A percentile compares a stretch with the other conserved stretches of the same genome.
Conservation (phyloP, 1,140 invertebrate species). For the Mactra quadrangularis region DNA sequence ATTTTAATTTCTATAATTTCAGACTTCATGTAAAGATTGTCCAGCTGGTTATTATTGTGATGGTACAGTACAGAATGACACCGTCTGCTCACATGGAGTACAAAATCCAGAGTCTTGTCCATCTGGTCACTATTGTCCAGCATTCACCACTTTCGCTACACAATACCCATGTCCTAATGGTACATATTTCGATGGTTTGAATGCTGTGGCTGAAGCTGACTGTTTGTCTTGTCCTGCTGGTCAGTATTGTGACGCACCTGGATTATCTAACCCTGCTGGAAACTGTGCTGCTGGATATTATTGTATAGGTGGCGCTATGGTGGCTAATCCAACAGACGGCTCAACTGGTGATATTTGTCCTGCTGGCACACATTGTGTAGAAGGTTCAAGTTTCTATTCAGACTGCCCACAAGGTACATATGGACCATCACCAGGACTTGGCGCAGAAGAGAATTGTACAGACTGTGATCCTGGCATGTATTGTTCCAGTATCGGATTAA, state of each 20-base stretch:
- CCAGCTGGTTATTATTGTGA: conserved; percentile 80
- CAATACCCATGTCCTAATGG: conserved; percentile 78
- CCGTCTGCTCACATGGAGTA: conserved; percentile 78
- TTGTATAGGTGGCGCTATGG: conserved; percentile 65
- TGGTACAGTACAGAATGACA: conserved; percentile 78
- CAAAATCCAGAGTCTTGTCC: conserved; percentile 77
- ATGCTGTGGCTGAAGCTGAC: conserved; percentile 68
- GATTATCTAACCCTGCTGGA: conserved; percentile 68
- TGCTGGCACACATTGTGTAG: conserved; percentile 73
- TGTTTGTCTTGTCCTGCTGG: conserved; percentile 73
- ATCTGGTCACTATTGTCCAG: conserved; percentile 77
- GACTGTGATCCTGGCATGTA: conserved; percentile 75
- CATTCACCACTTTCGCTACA: conserved; percentile 72
- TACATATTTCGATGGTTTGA: conserved; percentile 69
- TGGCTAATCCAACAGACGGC: conserved; percentile 69
- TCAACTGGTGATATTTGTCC: conserved; percentile 75
- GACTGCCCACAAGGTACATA: conserved; percentile 76
- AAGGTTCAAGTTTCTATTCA: conserved; percentile 60
- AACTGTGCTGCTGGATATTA: conserved; percentile 71
- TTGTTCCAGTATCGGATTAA: conserved; percentile 73
- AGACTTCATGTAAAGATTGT: conserved; percentile 77
- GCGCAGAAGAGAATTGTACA: conserved; percentile 63
- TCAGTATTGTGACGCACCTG: conserved; percentile 68
- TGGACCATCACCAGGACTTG: conserved; percentile 69
- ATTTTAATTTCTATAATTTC: conserved; percentile 52